Evolutionary conservation across 2,888 invertebrate species (phyloP).

Genomic region (Eupithecia insigniata): DNA sequence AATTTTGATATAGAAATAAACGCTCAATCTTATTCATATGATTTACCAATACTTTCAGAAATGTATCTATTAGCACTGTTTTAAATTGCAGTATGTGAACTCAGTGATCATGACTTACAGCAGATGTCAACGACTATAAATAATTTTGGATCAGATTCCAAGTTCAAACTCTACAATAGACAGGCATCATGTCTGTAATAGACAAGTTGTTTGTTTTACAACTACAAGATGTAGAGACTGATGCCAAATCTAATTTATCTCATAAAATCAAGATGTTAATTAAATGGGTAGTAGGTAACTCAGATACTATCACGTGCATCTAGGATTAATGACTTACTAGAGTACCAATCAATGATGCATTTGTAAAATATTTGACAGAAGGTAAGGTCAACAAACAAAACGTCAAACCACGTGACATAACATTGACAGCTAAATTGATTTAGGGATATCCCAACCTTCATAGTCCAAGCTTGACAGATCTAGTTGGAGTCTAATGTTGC

Average conservation of each 20-base stretch:
- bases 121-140: conserved; percentile 30
- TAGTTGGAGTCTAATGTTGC: not conserved
- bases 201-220: conserved; percentile 44
- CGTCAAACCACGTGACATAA: conserved; percentile 13
- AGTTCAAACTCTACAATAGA: conserved; percentile 39
- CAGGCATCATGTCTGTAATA: conserved; percentile 45
- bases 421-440: conserved; percentile 26
- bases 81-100: conserved; percentile 8
- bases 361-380: not conserved
- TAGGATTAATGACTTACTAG: not conserved
- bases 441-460: conserved; percentile 33
- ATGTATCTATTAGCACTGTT: not conserved
- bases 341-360: not conserved
- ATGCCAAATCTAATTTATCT: conserved; percentile 47
- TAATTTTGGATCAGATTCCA: conserved; percentile 37
- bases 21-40: not conserved
- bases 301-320: not conserved
- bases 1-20: not conserved
- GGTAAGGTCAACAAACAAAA: conserved; percentile 28
- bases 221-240: conserved; percentile 32
- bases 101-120: conserved; percentile 22
- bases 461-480: not conserved
- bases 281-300: not conserved
- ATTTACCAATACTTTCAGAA: not conserved
- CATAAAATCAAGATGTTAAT: conserved; percentile 1